Conservation (phyloP, 2,797 vertebrate species). For the Sciaenops ocellatus region DNA sequence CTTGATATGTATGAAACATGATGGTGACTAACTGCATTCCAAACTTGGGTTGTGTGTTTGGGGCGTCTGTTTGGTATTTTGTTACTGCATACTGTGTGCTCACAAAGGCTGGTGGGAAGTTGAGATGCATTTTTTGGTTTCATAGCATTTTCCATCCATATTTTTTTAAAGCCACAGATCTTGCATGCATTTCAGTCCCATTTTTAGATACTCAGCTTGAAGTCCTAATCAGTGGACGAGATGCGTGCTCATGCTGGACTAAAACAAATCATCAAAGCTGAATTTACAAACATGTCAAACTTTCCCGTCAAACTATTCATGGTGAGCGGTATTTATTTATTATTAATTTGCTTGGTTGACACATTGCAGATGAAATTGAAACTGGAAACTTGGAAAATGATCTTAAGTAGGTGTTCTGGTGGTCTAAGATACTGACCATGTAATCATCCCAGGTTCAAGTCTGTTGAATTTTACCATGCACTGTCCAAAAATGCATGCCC, state of each 20-base stretch:
- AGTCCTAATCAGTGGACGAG: background rate
- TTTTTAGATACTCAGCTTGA: background rate
- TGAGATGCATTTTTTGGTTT: slow-evolving; percentile 7
- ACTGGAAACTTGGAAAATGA: background rate
- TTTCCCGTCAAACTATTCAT: background rate
- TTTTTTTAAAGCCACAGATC: slow-evolving; percentile 18
- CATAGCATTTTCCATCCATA: slow-evolving; percentile 23
- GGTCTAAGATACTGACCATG: background rate
- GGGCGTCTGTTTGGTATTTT: slow-evolving; percentile 44
- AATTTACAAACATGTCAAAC: slow-evolving; percentile 23
- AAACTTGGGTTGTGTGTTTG: slow-evolving; percentile 49
- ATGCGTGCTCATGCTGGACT: background rate
- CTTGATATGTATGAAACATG: slow-evolving; percentile 67
- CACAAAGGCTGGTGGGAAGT: background rate
- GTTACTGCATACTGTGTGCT: slow-evolving; percentile 15
- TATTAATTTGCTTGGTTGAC: background rate
- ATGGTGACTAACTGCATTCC: slow-evolving; percentile 60
- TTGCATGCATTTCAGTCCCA: background rate
- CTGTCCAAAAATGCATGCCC: background rate
- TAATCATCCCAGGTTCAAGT: too few species aligned
- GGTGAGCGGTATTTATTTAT: background rate
- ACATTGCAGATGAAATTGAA: background rate
- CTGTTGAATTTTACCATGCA: background rate
- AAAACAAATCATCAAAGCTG: slow-evolving; percentile 27
- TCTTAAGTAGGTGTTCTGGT: background rate